phyloP scores from a whole-genome alignment of 2,888 invertebrate genomes.

The Pyralis farinalis region DNA sequence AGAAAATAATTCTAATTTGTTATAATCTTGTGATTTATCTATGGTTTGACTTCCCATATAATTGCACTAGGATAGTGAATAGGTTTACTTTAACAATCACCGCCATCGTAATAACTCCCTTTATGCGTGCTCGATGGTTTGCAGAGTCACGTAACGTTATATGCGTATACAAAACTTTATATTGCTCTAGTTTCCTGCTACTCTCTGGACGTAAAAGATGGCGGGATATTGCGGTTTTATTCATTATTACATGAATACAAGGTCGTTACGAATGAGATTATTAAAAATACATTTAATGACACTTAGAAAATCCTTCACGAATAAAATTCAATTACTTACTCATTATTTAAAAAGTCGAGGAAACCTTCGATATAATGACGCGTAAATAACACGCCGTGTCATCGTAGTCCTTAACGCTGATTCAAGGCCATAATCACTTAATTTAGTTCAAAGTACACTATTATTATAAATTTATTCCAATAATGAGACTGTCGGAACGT shows the following conservation, averaged over 20 bases:
- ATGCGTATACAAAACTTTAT: conserved; percentile 61
- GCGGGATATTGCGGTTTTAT: conserved; percentile 27
- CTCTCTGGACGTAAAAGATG: conserved; percentile 38
- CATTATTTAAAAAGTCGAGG: conserved; percentile 33
- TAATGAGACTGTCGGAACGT: conserved; percentile 75
- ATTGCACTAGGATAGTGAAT: background rate
- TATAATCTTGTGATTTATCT: conserved; percentile 22
- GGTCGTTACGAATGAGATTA: conserved; percentile 21
- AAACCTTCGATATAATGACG: conserved; percentile 53
- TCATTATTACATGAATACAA: conserved; percentile 29
- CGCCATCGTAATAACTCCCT: background rate
- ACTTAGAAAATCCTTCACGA: conserved; percentile 37
- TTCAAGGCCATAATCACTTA: conserved; percentile 75
- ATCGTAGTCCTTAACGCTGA: conserved; percentile 68
- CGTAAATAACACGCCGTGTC: conserved; percentile 63
- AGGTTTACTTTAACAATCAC: too few species aligned
- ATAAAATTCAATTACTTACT: conserved; percentile 36
- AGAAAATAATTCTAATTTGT: conserved; percentile 5
- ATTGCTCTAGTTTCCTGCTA: conserved; percentile 54
- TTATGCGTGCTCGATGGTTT: conserved; percentile 36
- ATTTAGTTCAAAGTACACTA: conserved; percentile 68
- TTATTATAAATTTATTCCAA: conserved; percentile 74
- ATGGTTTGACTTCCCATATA: conserved; percentile 18
- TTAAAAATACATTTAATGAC: conserved; percentile 33
- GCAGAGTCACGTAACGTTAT: conserved; percentile 38